Evolutionary conservation across 2,888 invertebrate species (phyloP).

Genomic region (Eubasilissa splendida): DNA sequence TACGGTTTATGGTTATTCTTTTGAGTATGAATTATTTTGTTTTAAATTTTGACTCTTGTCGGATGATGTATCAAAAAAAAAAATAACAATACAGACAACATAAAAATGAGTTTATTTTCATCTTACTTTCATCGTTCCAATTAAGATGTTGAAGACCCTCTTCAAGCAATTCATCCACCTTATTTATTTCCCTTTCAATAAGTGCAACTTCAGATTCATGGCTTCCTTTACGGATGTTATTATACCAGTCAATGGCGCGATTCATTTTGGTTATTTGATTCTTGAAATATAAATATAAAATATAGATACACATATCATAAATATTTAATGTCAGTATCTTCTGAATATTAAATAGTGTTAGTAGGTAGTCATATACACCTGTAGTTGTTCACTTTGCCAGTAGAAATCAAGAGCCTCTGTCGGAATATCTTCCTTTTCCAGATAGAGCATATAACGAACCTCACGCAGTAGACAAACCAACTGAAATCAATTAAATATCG

Average conservation of each 20-base stretch:
- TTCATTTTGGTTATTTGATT: slow-evolving; percentile 71
- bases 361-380: slow-evolving; percentile 63
- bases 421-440: slow-evolving; percentile 77
- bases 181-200: slow-evolving; percentile 81
- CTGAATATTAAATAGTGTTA: no score
- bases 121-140: slow-evolving; percentile 87
- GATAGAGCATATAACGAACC: slow-evolving; percentile 82
- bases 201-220: slow-evolving; percentile 85
- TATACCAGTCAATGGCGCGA: slow-evolving; percentile 87
- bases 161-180: slow-evolving; percentile 81
- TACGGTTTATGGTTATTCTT: no score
- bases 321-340: no score
- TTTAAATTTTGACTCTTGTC: no score
- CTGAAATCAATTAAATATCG: slow-evolving; percentile 64
- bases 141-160: slow-evolving; percentile 80
- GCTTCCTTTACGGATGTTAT: slow-evolving; percentile 82
- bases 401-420: slow-evolving; percentile 77
- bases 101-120: no score
- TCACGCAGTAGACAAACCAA: slow-evolving; percentile 84
- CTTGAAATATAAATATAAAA: slow-evolving; percentile 29
- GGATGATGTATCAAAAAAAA: no score
- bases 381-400: slow-evolving; percentile 79
- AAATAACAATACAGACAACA: no score
- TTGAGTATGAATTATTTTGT: no score
- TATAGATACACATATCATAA: no score